Evolutionary conservation across 2,797 vertebrate species (phyloP).

Genomic region (Euphonia xanthogaster): DNA sequence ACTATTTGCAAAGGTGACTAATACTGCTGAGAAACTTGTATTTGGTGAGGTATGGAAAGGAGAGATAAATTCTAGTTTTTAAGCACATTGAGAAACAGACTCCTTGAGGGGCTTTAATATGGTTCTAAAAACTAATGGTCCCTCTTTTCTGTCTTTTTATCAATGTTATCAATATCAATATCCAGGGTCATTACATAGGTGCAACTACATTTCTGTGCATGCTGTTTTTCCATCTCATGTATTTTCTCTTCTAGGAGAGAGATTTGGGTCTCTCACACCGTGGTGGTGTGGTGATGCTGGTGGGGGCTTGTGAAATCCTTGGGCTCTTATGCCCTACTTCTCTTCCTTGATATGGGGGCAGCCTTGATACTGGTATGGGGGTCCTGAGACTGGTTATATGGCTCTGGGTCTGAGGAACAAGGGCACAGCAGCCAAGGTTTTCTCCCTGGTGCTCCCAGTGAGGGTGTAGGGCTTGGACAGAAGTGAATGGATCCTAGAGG

Average conservation of each 20-base stretch:
- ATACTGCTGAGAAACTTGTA: background rate
- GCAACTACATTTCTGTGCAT: background rate
- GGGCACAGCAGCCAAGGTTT: background rate
- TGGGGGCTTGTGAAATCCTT: background rate
- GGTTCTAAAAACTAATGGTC: background rate
- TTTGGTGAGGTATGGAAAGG: background rate
- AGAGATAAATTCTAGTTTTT: background rate
- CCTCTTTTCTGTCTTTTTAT: background rate
- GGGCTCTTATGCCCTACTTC: background rate
- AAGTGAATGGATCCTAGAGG: background rate
- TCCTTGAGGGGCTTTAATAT: background rate
- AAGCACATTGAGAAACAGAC: background rate
- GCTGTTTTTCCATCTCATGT: fast-evolving
- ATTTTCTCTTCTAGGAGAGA: background rate
- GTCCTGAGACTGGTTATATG: background rate
- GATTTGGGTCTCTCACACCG: background rate
- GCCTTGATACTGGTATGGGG: background rate
- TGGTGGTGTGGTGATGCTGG: background rate
- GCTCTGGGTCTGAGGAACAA: background rate
- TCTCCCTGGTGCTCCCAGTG: background rate
- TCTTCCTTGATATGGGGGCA: background rate
- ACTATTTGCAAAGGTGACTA: background rate
- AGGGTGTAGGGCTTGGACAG: background rate
- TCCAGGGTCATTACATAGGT: background rate
- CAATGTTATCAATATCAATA: background rate